A percentile compares a stretch with the other conserved stretches of the same genome.
phyloP scores from a whole-genome alignment of 1,140 invertebrate species.

The Doryteuthis pealeii region DNA sequence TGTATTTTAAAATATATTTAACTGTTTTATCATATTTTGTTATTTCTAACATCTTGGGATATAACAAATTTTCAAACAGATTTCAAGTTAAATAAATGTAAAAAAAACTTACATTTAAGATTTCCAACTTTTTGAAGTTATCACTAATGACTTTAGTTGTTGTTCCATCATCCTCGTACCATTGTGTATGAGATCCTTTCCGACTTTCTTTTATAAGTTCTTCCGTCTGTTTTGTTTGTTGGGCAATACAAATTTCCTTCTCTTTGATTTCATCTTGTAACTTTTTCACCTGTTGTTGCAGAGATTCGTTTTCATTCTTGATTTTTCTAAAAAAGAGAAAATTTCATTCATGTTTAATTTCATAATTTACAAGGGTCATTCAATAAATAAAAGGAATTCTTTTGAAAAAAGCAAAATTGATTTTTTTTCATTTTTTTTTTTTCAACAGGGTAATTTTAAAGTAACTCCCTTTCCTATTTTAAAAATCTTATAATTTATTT shows the following conservation, averaged over 20 bases:
- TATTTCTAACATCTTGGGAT: no score
- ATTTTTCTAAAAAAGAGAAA: slow-evolving; percentile 23
- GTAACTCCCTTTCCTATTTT: no score
- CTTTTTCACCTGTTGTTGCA: slow-evolving; percentile 52
- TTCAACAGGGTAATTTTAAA: no score
- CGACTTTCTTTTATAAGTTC: slow-evolving; percentile 41
- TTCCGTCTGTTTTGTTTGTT: slow-evolving; percentile 55
- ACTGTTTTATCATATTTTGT: no score
- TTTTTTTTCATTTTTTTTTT: no score
- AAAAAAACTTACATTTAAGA: slow-evolving; percentile 22
- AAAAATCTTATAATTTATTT: no score
- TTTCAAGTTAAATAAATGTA: no score
- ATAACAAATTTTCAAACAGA: no score
- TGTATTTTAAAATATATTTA: no score
- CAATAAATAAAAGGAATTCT: no score
- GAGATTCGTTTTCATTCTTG: slow-evolving; percentile 32
- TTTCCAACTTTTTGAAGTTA: slow-evolving; percentile 29
- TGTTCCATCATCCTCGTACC: neutral
- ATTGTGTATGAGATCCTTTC: neutral
- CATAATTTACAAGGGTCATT: neutral
- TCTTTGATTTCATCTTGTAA: slow-evolving; percentile 56
- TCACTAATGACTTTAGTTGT: slow-evolving; percentile 11
- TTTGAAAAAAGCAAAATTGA: no score
- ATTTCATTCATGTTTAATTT: neutral
- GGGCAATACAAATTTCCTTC: slow-evolving; percentile 58